phyloP scores from a whole-genome alignment of 1,140 invertebrate genomes.

The Periplaneta americana region DNA sequence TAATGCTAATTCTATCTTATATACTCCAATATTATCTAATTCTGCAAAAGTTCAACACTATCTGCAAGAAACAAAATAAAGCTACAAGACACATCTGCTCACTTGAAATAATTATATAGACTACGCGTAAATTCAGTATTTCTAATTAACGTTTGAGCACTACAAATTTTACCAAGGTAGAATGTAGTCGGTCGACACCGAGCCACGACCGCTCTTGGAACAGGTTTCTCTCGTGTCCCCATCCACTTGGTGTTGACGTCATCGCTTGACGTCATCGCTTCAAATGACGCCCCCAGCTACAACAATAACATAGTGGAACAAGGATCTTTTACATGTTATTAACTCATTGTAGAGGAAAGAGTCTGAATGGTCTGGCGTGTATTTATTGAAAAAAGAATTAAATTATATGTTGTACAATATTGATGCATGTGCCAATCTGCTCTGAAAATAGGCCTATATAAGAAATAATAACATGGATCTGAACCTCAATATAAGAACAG shows the following conservation, averaged over 20 bases:
- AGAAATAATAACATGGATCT: no score
- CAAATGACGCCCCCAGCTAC: neutral
- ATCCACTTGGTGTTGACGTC: slow-evolving; percentile 25
- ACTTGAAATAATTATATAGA: no score
- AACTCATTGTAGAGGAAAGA: neutral
- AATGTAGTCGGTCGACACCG: neutral
- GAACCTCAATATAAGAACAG: no score
- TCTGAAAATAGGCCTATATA: no score
- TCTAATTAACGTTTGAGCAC: neutral
- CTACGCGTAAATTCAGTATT: neutral
- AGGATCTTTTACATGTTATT: neutral
- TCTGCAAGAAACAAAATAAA: no score
- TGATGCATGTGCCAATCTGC: no score
- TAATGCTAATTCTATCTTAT: no score
- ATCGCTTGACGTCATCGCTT: slow-evolving; percentile 28
- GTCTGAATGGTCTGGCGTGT: neutral
- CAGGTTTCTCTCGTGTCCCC: neutral
- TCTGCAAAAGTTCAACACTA: no score
- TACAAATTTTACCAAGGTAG: neutral
- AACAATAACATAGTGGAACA: neutral
- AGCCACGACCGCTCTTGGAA: neutral
- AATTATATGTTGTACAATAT: no score
- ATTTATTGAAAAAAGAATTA: neutral
- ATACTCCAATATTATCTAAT: no score
- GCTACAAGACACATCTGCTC: no score